Evolutionary conservation across 64 coral and sea anemone species (phyloP).

Genomic region (Stylophora pistillata): DNA sequence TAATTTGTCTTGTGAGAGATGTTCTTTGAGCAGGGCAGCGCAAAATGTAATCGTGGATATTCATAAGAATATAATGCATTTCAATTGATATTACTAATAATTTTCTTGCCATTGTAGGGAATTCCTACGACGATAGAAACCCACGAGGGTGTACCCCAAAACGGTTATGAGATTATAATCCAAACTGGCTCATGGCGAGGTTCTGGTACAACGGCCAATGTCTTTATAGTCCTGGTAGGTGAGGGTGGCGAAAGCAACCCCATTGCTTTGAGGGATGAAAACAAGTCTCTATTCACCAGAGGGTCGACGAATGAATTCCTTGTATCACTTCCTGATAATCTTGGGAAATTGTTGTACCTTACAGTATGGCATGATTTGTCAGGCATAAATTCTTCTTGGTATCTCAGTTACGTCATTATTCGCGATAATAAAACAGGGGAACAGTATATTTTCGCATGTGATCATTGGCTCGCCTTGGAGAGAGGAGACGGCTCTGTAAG

Average conservation of each 20-base stretch:
- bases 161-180: conserved; percentile 36
- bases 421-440: conserved; percentile 41
- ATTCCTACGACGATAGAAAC: conserved; percentile 51
- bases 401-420: conserved; percentile 61
- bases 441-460: conserved; percentile 61
- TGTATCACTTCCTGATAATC: conserved; percentile 31
- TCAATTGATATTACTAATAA: background rate
- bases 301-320: conserved; percentile 64
- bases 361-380: conserved; percentile 74
- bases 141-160: background rate
- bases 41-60: no score
- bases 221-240: conserved; percentile 29
- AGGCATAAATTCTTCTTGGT: conserved; percentile 69
- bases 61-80: background rate
- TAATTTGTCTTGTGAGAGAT: no score
- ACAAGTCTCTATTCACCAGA: conserved; percentile 46
- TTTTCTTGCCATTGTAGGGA: conserved; percentile 20
- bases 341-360: conserved; percentile 54
- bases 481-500: conserved; percentile 51
- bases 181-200: conserved; percentile 49
- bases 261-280: conserved; percentile 41
- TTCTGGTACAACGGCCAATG: conserved; percentile 63
- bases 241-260: conserved; percentile 20
- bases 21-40: no score
- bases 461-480: conserved; percentile 37